Evolutionary conservation across 2,113 vertebrate genomes (phyloP).

Genomic region (Pluvianellus socialis): DNA sequence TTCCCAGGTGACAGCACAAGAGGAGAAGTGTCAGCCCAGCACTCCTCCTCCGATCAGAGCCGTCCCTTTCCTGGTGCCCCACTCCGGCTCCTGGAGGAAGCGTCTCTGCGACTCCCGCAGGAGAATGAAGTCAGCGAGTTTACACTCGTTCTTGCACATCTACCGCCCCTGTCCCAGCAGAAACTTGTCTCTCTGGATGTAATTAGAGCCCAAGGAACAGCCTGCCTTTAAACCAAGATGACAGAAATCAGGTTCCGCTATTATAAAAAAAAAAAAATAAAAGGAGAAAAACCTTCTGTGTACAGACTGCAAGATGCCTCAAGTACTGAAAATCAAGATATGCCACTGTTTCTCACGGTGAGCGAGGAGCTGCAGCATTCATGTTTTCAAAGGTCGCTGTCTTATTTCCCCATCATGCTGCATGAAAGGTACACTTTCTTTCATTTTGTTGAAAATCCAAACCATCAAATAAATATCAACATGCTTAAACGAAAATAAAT

Average conservation of each 20-base stretch:
- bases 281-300: not conserved
- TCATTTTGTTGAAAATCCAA: constrained; percentile 40
- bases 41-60: not conserved
- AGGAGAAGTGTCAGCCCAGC: not conserved
- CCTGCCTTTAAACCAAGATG: not conserved
- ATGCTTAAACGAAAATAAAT: constrained; percentile 23
- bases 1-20: not conserved
- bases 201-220: not conserved
- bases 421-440: constrained; percentile 31
- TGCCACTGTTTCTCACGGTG: not conserved
- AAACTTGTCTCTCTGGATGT: not conserved
- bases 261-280: not conserved
- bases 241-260: not conserved
- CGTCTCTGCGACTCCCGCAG: not conserved
- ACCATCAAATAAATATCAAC: constrained; percentile 32
- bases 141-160: not conserved
- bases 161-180: not conserved
- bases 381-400: not conserved
- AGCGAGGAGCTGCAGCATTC: not conserved
- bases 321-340: not conserved
- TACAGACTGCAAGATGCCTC: not conserved
- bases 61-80: not conserved
- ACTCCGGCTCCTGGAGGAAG: not conserved
- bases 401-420: constrained; percentile 25
- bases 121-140: not conserved